Percentiles rank a stretch among this genome's conserved stretches.
Conservation (phyloP, 2,113 vertebrate genomes). For the Boleophthalmus pectinirostris region DNA sequence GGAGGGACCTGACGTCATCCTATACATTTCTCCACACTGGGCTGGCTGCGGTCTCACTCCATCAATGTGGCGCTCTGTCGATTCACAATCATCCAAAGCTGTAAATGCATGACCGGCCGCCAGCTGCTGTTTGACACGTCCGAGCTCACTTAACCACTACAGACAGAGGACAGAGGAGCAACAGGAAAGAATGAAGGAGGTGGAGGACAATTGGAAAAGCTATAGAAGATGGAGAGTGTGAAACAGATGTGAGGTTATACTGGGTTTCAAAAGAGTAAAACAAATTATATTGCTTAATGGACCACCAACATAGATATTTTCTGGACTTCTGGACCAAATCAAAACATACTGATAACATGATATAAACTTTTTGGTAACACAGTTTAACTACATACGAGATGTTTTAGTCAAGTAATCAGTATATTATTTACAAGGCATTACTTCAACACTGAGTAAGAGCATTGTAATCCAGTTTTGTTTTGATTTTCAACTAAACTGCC, state of each 20-base stretch:
- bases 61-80: constrained; percentile 41
- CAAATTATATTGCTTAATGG: neutral
- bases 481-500: too few relatives aligned
- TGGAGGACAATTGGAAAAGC: constrained; percentile 7
- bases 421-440: too few relatives aligned
- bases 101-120: constrained; percentile 51
- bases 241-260: constrained; percentile 6
- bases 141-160: constrained; percentile 50
- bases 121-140: constrained; percentile 67
- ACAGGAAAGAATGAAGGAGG: constrained; percentile 12
- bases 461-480: too few relatives aligned
- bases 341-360: neutral
- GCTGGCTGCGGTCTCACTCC: constrained; percentile 42
- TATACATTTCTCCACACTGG: constrained; percentile 50
- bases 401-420: too few relatives aligned
- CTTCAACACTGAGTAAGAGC: too few relatives aligned
- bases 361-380: neutral
- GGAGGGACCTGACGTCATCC: constrained; percentile 54
- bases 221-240: neutral
- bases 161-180: neutral
- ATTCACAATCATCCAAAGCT: constrained; percentile 51
- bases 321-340: neutral
- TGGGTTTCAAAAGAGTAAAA: neutral
- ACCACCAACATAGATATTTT: neutral
- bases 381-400: too few relatives aligned